Percentiles rank a stretch among this genome's conserved stretches.
Evolutionary conservation across 2,888 invertebrate species (phyloP).

Genomic region (Hecatera dysodea): DNA sequence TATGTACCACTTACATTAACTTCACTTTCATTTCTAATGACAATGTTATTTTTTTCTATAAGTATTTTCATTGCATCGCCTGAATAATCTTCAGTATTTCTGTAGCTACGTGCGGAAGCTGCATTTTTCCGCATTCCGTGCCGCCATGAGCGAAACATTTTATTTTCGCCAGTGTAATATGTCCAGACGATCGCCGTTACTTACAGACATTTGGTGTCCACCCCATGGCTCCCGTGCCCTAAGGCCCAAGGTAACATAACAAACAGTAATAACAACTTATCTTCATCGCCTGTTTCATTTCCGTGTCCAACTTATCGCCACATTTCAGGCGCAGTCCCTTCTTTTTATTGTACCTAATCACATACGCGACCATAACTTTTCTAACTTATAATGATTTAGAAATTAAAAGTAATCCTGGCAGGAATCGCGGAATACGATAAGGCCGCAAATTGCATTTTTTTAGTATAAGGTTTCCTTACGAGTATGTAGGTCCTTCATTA

Average conservation of each 20-base stretch:
- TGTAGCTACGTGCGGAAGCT: conserved; percentile 15
- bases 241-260: conserved; percentile 72
- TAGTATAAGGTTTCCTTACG: no score
- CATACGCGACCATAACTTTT: conserved; percentile 55
- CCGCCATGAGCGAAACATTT: conserved; percentile 48
- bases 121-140: conserved; percentile 39
- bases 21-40: not conserved
- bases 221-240: conserved; percentile 57
- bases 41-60: no score
- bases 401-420: not conserved
- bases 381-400: conserved; percentile 6
- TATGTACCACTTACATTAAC: not conserved
- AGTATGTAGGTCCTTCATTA: no score
- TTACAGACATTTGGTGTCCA: conserved; percentile 59
- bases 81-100: conserved; percentile 17
- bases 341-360: conserved; percentile 55
- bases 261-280: conserved; percentile 84
- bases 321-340: conserved; percentile 74
- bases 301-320: conserved; percentile 79
- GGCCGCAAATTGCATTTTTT: not conserved
- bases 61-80: not conserved
- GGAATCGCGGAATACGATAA: not conserved
- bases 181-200: conserved; percentile 50
- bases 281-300: conserved; percentile 83
- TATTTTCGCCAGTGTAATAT: conserved; percentile 47